Percentiles rank a stretch among this genome's conserved stretches.
phyloP scores from a whole-genome alignment of 2,888 invertebrate species.

The Tipula helvola region DNA sequence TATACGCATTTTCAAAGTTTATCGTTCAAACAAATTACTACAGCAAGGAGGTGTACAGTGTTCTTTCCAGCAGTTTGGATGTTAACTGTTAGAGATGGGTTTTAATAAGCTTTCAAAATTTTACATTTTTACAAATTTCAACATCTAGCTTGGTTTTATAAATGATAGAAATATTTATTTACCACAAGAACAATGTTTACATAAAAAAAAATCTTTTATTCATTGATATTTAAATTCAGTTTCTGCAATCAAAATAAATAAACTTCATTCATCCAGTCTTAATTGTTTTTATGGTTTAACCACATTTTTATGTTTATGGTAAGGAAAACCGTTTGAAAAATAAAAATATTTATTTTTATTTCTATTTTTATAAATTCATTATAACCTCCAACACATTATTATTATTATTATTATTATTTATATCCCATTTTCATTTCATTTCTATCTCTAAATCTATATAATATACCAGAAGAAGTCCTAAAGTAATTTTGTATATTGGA shows the following conservation, averaged over 20 bases:
- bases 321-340: background rate
- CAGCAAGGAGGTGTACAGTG: too few relatives aligned
- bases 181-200: background rate
- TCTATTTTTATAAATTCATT: background rate
- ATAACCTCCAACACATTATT: background rate
- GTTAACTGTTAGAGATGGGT: too few relatives aligned
- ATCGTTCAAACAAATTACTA: too few relatives aligned
- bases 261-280: background rate
- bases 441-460: background rate
- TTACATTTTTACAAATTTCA: too few relatives aligned
- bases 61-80: too few relatives aligned
- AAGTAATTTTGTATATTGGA: background rate
- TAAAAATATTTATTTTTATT: background rate
- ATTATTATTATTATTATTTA: background rate
- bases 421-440: background rate
- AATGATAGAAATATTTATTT: too few relatives aligned
- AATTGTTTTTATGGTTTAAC: background rate
- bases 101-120: too few relatives aligned
- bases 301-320: background rate
- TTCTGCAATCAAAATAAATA: too few relatives aligned
- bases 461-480: background rate
- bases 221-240: background rate
- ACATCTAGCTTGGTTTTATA: too few relatives aligned
- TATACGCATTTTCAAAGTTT: too few relatives aligned
- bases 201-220: background rate